phyloP scores from a whole-genome alignment of 92 coral and sea anemone genomes.

The Zoanthus sociatus region DNA sequence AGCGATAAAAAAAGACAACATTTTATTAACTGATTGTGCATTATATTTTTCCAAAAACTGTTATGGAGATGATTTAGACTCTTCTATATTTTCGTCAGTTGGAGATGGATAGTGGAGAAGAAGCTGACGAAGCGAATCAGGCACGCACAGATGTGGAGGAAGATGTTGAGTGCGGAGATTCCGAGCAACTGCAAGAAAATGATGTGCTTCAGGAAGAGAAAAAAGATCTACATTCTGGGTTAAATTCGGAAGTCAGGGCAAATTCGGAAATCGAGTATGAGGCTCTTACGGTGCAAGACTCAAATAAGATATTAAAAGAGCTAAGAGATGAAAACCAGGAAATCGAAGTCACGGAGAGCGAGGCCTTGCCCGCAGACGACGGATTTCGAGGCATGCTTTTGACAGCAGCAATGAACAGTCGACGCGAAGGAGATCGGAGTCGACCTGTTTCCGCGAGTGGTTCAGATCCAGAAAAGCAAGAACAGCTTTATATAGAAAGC shows the following conservation, averaged over 20 bases:
- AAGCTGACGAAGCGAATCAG: not conserved
- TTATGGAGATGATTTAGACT: not conserved
- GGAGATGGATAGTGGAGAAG: conserved; percentile 8
- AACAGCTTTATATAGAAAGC: not conserved
- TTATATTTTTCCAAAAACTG: not conserved
- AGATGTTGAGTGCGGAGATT: conserved; percentile 26
- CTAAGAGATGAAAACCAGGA: not conserved
- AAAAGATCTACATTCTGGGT: conserved; percentile 20
- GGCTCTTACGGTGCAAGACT: not conserved
- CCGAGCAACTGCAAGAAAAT: not conserved
- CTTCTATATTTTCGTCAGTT: not conserved
- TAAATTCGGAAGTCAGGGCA: conserved; percentile 4
- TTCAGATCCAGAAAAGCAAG: conserved; percentile 1
- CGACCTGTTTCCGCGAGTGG: conserved; percentile 24
- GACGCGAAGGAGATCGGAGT: not conserved
- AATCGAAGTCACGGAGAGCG: not conserved
- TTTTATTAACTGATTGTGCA: too few species aligned
- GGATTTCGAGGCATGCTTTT: conserved; percentile 40
- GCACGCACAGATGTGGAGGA: not conserved
- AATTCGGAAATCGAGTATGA: not conserved
- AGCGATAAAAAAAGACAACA: not conserved
- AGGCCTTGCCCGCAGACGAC: not conserved
- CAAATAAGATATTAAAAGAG: not conserved
- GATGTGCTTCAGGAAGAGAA: not conserved
- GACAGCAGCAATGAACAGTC: not conserved